Conservation (phyloP, 2,888 invertebrate genomes). For the Chymomyza fuscimana region DNA sequence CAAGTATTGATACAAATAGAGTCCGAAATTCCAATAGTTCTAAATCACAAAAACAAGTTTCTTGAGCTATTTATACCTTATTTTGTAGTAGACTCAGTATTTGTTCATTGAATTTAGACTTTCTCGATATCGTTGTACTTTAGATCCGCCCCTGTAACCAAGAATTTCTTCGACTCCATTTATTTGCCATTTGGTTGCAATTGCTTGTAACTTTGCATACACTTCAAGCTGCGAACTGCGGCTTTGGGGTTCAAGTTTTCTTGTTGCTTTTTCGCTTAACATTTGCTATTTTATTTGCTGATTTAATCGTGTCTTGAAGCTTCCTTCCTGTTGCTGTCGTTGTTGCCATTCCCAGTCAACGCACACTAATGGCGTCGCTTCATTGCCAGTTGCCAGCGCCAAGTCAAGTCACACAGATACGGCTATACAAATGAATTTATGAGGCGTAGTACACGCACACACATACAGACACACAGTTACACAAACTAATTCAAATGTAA, state of each 20-base stretch:
- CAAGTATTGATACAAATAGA: too few relatives aligned
- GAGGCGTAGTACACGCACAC: slow-evolving; percentile 57
- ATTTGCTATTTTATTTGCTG: slow-evolving; percentile 71
- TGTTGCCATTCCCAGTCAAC: slow-evolving; percentile 18
- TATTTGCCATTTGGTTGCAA: background rate
- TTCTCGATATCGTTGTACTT: too few relatives aligned
- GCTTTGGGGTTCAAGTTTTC: background rate
- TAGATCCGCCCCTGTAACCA: too few relatives aligned
- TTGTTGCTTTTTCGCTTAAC: slow-evolving; percentile 33
- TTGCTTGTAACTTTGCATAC: background rate
- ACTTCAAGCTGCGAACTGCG: background rate
- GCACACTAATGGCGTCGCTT: slow-evolving; percentile 10
- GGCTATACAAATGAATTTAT: slow-evolving; percentile 44
- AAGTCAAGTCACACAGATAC: slow-evolving; percentile 5
- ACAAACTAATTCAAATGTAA: slow-evolving; percentile 65
- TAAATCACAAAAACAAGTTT: too few relatives aligned
- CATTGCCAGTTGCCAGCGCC: background rate
- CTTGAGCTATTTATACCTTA: too few relatives aligned
- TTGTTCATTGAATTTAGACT: too few relatives aligned
- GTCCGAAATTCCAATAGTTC: too few relatives aligned
- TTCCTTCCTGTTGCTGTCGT: slow-evolving; percentile 70
- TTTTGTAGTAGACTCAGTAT: too few relatives aligned
- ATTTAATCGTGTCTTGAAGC: slow-evolving; percentile 74
- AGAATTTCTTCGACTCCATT: background rate
- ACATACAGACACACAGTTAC: slow-evolving; percentile 33